Base-by-base conservation (phyloP, 2,797 vertebrate species). In the Arrhamphus sclerolepis region DNA sequence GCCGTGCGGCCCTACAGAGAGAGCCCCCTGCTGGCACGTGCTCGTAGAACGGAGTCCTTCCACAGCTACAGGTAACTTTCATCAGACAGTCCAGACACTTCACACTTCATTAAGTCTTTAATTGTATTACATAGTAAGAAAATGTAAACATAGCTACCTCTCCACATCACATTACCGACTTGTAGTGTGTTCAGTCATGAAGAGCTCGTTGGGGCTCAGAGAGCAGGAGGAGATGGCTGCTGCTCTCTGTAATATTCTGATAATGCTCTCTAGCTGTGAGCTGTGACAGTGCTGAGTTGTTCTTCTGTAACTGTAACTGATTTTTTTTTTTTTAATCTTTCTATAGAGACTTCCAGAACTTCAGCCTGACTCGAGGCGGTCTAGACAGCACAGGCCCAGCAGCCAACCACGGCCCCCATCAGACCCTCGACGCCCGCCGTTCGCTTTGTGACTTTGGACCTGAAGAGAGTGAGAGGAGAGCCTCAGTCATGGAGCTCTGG, bases 21-120 rank as follows among this genome's bases (percentile, higher is more conserved):
- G 85, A 99, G 98, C 62, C 98, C 98, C 18, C 81, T 99, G n/a
- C 72, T 98, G 89, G 96, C 97, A 43, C 92, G 97, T 7, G 97
- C 97, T 0, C 91, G 97, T 34, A 89, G 97, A 66, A 98, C 97
- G 0, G 97, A 99, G 87, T 98, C 97, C 81, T 98, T 98, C 78
- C 94, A 98, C 90, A 96, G 95, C 78, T 96, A 95, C 72, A 80
- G 94, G 79, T 90, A 24, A 77, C 56, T 46, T 18, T 31, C 21
- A 2, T 18, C 24, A 55, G 4, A n/a, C 22, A 29, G 18, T 28
- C 0, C n/a, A 38, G 19, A 53, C 21, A 48, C 34, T 9, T 10
- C 42, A 13, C 18, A 11, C 1, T 11, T 10, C 31, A 11, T 20
- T 21, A 7, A n/a, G 11, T 44, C n/a, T 20, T 44, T 20, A 44